These are phyloP conservation scores for Pachyuromys duprasi DNA, from an alignment of 2,797 vertebrate genomes.

Conservation along the genomic window DNA sequence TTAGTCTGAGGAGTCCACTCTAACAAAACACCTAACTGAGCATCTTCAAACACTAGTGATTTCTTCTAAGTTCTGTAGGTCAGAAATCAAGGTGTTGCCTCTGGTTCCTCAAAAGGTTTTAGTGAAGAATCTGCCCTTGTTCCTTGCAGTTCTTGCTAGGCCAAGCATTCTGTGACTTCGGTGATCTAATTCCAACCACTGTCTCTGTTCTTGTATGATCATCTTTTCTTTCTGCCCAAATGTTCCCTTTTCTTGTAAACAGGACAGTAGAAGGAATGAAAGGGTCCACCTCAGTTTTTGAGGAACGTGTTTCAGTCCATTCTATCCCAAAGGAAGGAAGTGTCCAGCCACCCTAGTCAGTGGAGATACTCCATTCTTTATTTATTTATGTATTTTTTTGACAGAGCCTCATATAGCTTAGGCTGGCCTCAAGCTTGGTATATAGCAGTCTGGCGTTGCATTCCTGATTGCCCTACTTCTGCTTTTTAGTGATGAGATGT, in stretches of 20 bases:
- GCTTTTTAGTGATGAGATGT: background rate
- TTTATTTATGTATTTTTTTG: background rate
- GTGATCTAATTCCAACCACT: background rate
- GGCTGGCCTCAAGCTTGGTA: background rate
- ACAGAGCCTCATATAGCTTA: background rate
- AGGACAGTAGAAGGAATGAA: background rate
- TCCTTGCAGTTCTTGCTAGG: slow-evolving; percentile 17
- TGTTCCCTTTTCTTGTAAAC: background rate
- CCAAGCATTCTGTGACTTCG: background rate
- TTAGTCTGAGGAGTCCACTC: background rate
- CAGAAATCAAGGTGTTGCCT: background rate
- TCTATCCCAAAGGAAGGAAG: background rate
- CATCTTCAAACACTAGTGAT: background rate
- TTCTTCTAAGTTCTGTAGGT: background rate
- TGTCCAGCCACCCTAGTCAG: background rate
- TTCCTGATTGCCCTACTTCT: background rate
- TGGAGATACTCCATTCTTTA: background rate
- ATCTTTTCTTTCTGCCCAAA: background rate
- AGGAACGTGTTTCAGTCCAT: background rate
- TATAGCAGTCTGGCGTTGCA: background rate
- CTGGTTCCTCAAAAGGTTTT: background rate
- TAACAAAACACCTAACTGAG: background rate
- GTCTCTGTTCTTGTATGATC: slow-evolving; percentile 7
- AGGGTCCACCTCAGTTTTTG: background rate
- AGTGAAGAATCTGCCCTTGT: background rate